These are phyloP conservation scores for Trissolcus basalis DNA, from an alignment of 1,140 invertebrate species.

Conservation along the genomic window DNA sequence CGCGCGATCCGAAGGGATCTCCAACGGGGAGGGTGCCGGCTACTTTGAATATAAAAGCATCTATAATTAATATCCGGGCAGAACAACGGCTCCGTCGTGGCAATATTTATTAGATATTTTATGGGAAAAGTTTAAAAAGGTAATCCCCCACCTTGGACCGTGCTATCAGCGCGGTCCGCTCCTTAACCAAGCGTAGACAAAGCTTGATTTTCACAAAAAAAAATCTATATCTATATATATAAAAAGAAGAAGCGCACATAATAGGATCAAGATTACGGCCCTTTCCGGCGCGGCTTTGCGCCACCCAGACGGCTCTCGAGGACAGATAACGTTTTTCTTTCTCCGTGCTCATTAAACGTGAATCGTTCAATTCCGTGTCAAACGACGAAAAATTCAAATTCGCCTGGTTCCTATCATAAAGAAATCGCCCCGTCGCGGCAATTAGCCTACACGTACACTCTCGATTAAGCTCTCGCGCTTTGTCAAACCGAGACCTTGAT, in stretches of 20 bases:
- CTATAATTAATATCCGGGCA: slow-evolving; percentile 71
- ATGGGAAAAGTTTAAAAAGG: slow-evolving; percentile 72
- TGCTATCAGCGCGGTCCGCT: slow-evolving; percentile 44
- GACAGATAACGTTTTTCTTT: slow-evolving; percentile 57
- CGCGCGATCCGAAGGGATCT: slow-evolving; percentile 1
- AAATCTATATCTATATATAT: slow-evolving; percentile 3
- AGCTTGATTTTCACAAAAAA: slow-evolving; percentile 56
- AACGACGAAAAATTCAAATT: slow-evolving; percentile 56
- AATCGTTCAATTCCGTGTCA: slow-evolving; percentile 53
- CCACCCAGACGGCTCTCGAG: slow-evolving; percentile 40
- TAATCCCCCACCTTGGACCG: slow-evolving; percentile 62
- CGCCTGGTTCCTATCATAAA: slow-evolving; percentile 39
- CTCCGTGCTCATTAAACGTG: slow-evolving; percentile 48
- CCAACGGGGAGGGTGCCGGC: slow-evolving; percentile 35
- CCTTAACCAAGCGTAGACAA: slow-evolving; percentile 58
- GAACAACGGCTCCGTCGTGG: slow-evolving; percentile 58
- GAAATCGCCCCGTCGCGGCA: slow-evolving; percentile 37
- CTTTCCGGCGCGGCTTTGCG: slow-evolving; percentile 38
- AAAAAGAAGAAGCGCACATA: slow-evolving; percentile 38
- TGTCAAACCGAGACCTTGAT: slow-evolving; percentile 31
- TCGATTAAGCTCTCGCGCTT: slow-evolving; percentile 46
- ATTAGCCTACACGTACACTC: slow-evolving; percentile 46
- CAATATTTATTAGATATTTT: slow-evolving; percentile 73
- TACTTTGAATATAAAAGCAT: slow-evolving; percentile 72
- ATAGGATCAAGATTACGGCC: slow-evolving; percentile 59